Conservation (phyloP, 2,113 vertebrate genomes). For the Rostratula benghalensis region DNA sequence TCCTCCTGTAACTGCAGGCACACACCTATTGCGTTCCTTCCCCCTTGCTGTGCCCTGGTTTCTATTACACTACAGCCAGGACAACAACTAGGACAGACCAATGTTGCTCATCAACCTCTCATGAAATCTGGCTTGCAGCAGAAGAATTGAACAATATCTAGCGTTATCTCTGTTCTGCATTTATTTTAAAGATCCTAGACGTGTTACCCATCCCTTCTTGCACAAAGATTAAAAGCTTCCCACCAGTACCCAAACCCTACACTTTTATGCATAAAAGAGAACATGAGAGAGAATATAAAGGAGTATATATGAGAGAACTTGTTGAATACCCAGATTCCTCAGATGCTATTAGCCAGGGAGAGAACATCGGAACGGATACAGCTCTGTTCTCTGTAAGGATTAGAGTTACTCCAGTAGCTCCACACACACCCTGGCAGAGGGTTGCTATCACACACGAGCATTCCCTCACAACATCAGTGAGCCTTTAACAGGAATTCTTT, state of each 20-base stretch:
- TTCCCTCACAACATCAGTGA: neutral
- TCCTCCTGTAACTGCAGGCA: neutral
- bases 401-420: neutral
- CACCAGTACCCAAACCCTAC: neutral
- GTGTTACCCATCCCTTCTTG: neutral
- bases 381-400: neutral
- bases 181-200: neutral
- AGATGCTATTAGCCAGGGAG: neutral
- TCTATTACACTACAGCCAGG: neutral
- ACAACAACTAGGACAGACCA: neutral
- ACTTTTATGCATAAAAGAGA: neutral
- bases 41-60: fast-evolving
- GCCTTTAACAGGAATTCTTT: neutral
- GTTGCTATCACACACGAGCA: neutral
- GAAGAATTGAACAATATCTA: neutral
- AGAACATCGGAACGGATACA: neutral
- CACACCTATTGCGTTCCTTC: fast-evolving
- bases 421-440: neutral
- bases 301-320: neutral
- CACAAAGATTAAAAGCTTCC: neutral
- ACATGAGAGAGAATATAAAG: no score
- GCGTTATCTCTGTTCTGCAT: fast-evolving
- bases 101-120: neutral
- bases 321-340: neutral
- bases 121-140: neutral